phyloP scores from a whole-genome alignment of 1,140 invertebrate genomes.

The Chrysoperla carnea region DNA sequence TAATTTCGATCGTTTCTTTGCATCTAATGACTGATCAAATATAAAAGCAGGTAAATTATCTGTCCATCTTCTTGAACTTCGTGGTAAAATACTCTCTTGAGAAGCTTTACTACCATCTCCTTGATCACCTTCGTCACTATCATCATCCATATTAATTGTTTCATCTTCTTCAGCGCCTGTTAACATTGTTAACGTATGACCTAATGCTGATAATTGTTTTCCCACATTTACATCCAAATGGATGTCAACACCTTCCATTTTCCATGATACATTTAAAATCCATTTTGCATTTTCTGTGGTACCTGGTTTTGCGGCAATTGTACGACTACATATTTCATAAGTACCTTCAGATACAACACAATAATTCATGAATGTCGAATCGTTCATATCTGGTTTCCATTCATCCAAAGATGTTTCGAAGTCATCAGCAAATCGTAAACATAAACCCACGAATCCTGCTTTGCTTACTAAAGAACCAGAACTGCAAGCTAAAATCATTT shows the following conservation, averaged over 20 bases:
- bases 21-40: constrained; percentile 69
- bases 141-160: constrained; percentile 46
- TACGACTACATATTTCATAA: constrained; percentile 90
- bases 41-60: constrained; percentile 69
- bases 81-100: constrained; percentile 48
- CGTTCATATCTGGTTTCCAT: constrained; percentile 84
- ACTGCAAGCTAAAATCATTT: constrained; percentile 40
- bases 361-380: constrained; percentile 78
- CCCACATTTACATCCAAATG: constrained; percentile 92
- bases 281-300: constrained; percentile 90
- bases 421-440: constrained; percentile 86
- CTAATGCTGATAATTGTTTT: constrained; percentile 82
- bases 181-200: constrained; percentile 87
- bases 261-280: constrained; percentile 94
- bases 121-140: constrained; percentile 60
- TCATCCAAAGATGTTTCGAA: constrained; percentile 93
- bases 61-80: constrained; percentile 37
- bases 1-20: constrained; percentile 77
- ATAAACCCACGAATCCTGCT: constrained; percentile 67
- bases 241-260: constrained; percentile 98
- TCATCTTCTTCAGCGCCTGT: constrained; percentile 76
- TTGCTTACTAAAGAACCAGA: constrained; percentile 64
- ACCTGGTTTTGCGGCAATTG: constrained; percentile 57
- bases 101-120: constrained; percentile 37
- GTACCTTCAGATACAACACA: constrained; percentile 96